Conservation (phyloP, 1,140 invertebrate species). For the Lordiphosa collinella region DNA sequence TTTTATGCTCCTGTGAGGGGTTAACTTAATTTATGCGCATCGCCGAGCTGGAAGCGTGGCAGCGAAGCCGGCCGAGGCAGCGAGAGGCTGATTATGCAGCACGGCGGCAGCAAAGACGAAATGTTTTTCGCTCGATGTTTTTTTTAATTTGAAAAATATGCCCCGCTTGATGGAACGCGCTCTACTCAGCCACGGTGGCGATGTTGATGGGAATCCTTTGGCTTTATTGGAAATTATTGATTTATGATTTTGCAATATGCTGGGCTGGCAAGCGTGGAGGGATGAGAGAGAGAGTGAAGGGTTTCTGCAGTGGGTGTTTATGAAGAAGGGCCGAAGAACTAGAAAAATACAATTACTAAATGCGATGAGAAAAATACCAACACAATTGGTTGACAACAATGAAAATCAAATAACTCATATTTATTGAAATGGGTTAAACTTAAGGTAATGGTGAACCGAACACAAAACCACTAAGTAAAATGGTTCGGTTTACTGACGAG, state of each 20-base stretch:
- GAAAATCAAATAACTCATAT: too few species aligned
- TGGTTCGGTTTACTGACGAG: too few species aligned
- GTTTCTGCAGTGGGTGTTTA: too few species aligned
- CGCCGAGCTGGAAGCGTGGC: conserved; percentile 59
- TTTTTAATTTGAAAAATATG: conserved; percentile 76
- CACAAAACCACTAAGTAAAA: too few species aligned
- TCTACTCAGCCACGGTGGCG: conserved; percentile 5
- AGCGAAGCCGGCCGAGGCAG: conserved; percentile 32
- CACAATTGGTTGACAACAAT: too few species aligned
- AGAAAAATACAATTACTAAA: too few species aligned
- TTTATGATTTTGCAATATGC: conserved; percentile 49
- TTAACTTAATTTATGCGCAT: conserved; percentile 77
- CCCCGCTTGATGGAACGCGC: conserved; percentile 21
- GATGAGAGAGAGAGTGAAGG: too few species aligned
- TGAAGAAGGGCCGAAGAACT: too few species aligned
- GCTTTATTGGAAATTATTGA: conserved; percentile 61
- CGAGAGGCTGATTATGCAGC: conserved; percentile 60
- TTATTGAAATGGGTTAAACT: too few species aligned
- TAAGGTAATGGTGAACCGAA: too few species aligned
- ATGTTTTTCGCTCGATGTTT: conserved; percentile 40
- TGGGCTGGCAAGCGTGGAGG: neutral
- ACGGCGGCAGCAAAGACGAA: conserved; percentile 22
- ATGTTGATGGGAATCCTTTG: conserved; percentile 35
- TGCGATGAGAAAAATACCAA: too few species aligned
- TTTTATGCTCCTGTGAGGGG: conserved; percentile 49